A percentile compares a stretch with the other conserved stretches of the same genome.
phyloP scores from a whole-genome alignment of 1,140 invertebrate genomes.

The Ylistrum balloti region DNA sequence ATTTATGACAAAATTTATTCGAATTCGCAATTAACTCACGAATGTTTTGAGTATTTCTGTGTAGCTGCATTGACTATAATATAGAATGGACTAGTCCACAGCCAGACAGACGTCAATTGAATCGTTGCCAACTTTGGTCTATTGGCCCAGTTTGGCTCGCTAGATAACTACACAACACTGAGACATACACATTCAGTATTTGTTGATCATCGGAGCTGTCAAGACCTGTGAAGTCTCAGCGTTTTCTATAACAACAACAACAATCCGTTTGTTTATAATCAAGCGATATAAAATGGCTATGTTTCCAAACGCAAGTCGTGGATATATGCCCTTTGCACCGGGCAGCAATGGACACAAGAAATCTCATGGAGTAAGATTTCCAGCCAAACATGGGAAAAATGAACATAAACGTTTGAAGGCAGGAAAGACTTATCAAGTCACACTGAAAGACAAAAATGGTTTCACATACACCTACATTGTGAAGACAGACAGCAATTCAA shows the following conservation, averaged over 20 bases:
- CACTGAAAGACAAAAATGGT: slow-evolving; percentile 75
- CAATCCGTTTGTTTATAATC: slow-evolving; percentile 45
- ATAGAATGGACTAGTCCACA: slow-evolving; percentile 60
- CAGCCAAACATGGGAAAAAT: slow-evolving; percentile 68
- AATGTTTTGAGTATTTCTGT: neutral
- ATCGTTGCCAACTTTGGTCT: slow-evolving; percentile 71
- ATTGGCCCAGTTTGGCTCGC: slow-evolving; percentile 54
- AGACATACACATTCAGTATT: slow-evolving; percentile 44
- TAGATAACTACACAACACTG: slow-evolving; percentile 47
- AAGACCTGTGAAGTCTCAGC: slow-evolving; percentile 8
- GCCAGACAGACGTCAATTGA: slow-evolving; percentile 74
- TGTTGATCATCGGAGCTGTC: slow-evolving; percentile 49
- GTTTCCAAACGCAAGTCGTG: slow-evolving; percentile 80
- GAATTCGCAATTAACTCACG: neutral
- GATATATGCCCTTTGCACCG: slow-evolving; percentile 79
- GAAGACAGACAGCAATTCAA: slow-evolving; percentile 74
- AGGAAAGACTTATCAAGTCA: slow-evolving; percentile 77
- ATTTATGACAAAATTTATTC: neutral
- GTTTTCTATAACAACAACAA: slow-evolving; percentile 28
- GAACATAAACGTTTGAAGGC: slow-evolving; percentile 64
- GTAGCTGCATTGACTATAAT: slow-evolving; percentile 37
- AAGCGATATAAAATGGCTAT: slow-evolving; percentile 73
- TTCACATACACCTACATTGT: slow-evolving; percentile 78
- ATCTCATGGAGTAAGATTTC: slow-evolving; percentile 61
- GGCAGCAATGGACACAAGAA: slow-evolving; percentile 64